Conservation (phyloP, 2,797 vertebrate genomes). For the Spheniscus humboldti region DNA sequence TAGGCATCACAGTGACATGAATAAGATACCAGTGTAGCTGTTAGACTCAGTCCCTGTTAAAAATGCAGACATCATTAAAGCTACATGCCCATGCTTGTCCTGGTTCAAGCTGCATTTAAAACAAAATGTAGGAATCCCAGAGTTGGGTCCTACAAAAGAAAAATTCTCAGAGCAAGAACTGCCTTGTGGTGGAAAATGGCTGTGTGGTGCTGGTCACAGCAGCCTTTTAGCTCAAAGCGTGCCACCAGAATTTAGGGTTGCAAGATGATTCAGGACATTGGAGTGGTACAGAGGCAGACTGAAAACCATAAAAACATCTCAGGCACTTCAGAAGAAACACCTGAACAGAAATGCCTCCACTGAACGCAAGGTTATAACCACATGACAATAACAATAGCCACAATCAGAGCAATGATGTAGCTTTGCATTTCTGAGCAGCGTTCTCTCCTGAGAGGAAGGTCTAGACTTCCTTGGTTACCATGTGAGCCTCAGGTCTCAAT, state of each 20-base stretch:
- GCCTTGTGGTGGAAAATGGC: neutral
- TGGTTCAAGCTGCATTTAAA: neutral
- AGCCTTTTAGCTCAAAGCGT: neutral
- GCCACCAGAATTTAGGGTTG: neutral
- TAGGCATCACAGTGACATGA: rapidly evolving
- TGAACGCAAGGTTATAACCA: neutral
- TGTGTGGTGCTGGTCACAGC: neutral
- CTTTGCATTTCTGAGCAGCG: neutral
- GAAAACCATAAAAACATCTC: neutral
- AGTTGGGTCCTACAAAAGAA: neutral
- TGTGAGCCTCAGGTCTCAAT: neutral
- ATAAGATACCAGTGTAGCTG: neutral
- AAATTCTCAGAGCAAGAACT: neutral
- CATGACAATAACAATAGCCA: no score
- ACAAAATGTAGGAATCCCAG: neutral
- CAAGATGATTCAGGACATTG: neutral
- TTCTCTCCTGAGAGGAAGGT: neutral
- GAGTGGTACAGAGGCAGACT: neutral
- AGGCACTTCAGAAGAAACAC: neutral
- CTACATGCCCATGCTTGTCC: neutral
- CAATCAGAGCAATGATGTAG: neutral
- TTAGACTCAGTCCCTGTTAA: neutral
- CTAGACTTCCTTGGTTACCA: neutral
- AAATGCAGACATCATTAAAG: neutral
- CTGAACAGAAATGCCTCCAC: neutral